Evolutionary conservation across 1,140 invertebrate species (phyloP).

Genomic region (Stegodyphus dumicola): DNA sequence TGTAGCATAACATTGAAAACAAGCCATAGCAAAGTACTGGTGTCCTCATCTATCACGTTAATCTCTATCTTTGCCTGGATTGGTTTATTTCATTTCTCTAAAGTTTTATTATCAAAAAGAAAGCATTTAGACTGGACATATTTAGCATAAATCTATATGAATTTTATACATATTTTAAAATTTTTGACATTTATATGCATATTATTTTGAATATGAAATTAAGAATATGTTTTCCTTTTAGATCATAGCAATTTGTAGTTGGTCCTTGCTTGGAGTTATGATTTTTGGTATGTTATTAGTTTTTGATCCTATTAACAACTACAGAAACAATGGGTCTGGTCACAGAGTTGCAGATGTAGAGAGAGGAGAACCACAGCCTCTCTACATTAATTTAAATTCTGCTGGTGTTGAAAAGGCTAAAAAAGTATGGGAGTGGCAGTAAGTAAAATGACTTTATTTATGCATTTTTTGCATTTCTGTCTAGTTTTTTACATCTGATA

Average conservation of each 20-base stretch:
- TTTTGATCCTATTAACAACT: constrained; percentile 79
- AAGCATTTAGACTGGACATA: too few relatives aligned
- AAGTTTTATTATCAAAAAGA: too few relatives aligned
- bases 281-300: constrained; percentile 81
- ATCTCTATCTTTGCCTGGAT: too few relatives aligned
- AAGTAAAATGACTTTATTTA: constrained; percentile 68
- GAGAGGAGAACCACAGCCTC: constrained; percentile 67
- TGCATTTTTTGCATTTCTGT: neutral
- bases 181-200: too few relatives aligned
- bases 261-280: constrained; percentile 80
- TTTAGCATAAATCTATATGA: too few relatives aligned
- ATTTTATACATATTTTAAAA: too few relatives aligned
- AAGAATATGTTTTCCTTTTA: constrained; percentile 64
- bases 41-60: too few relatives aligned
- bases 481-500: too few relatives aligned
- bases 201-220: neutral
- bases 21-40: too few relatives aligned
- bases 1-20: too few relatives aligned
- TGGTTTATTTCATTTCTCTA: too few relatives aligned
- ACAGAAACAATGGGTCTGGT: constrained; percentile 71
- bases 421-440: constrained; percentile 71
- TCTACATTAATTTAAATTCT: constrained; percentile 60
- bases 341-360: constrained; percentile 71
- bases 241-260: constrained; percentile 83
- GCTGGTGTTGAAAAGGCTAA: constrained; percentile 57